Evolutionary conservation across 1,140 invertebrate genomes (phyloP).

Genomic region (Drosophila insularis): DNA sequence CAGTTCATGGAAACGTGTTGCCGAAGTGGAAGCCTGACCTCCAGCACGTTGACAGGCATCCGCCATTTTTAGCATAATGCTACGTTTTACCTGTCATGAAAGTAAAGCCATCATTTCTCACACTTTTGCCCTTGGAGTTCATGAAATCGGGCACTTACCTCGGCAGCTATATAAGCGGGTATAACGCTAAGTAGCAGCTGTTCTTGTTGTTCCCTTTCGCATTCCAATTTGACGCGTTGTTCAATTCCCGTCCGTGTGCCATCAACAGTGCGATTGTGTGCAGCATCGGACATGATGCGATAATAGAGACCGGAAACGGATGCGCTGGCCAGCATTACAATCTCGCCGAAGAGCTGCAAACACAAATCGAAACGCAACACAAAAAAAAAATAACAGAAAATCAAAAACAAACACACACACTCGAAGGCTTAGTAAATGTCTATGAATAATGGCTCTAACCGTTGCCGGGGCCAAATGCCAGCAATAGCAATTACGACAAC

Average conservation of each 20-base stretch:
- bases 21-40: conserved; percentile 89
- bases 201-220: conserved; percentile 95
- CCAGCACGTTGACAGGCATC: conserved; percentile 90
- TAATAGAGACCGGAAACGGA: conserved; percentile 93
- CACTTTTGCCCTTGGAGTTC: neutral
- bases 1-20: conserved; percentile 96
- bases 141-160: conserved; percentile 40
- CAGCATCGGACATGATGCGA: conserved; percentile 91
- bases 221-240: conserved; percentile 95
- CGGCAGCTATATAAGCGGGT: conserved; percentile 88
- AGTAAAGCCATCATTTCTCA: neutral
- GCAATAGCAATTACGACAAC: neutral
- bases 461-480: neutral
- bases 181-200: conserved; percentile 95
- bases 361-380: conserved; percentile 1
- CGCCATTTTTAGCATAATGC: conserved; percentile 96
- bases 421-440: conserved; percentile 10
- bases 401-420: neutral
- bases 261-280: conserved; percentile 92
- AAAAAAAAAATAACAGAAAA: too few species aligned
- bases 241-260: conserved; percentile 95
- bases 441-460: conserved; percentile 28
- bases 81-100: conserved; percentile 90
- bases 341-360: conserved; percentile 88
- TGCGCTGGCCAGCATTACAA: conserved; percentile 89